These are phyloP conservation scores for Neopipo cinnamomea DNA, from an alignment of 2,113 vertebrate species.

Conservation along the genomic window DNA sequence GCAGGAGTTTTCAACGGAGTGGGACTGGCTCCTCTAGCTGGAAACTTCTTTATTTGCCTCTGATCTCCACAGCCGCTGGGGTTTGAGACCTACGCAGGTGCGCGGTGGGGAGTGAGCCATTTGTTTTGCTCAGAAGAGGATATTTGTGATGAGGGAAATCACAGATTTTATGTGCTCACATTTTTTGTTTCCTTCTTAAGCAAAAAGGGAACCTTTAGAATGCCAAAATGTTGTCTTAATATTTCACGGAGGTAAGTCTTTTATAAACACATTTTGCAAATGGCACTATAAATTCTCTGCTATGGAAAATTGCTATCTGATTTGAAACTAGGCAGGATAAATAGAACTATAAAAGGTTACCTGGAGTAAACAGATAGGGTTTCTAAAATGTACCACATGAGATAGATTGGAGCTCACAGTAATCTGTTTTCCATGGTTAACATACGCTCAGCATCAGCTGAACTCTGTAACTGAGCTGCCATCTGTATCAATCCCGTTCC, in stretches of 20 bases:
- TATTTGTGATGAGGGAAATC: constrained; percentile 31
- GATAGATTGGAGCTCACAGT: constrained; percentile 17
- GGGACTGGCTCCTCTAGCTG: neutral
- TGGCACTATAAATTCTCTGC: constrained; percentile 39
- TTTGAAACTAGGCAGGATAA: constrained; percentile 48
- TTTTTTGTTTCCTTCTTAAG: neutral
- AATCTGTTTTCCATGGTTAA: constrained; percentile 60
- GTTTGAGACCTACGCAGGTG: neutral
- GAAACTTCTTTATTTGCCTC: neutral
- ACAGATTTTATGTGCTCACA: neutral
- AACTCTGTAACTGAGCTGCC: constrained; percentile 56
- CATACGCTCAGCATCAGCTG: constrained; percentile 27
- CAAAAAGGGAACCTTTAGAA: constrained; percentile 13
- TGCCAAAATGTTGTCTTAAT: constrained; percentile 45
- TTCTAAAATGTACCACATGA: constrained; percentile 47
- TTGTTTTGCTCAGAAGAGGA: neutral
- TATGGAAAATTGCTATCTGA: constrained; percentile 45
- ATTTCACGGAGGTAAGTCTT: neutral
- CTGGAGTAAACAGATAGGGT: constrained; percentile 51
- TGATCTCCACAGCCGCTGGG: neutral
- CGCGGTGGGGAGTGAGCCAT: neutral
- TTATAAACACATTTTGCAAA: constrained; percentile 7
- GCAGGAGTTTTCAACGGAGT: neutral
- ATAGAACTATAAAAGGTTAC: constrained; percentile 56
- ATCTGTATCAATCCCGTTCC: constrained; percentile 63